Percentiles rank a stretch among this genome's conserved stretches.
phyloP scores from a whole-genome alignment of 2,797 vertebrate species.

The Meda fulgida region DNA sequence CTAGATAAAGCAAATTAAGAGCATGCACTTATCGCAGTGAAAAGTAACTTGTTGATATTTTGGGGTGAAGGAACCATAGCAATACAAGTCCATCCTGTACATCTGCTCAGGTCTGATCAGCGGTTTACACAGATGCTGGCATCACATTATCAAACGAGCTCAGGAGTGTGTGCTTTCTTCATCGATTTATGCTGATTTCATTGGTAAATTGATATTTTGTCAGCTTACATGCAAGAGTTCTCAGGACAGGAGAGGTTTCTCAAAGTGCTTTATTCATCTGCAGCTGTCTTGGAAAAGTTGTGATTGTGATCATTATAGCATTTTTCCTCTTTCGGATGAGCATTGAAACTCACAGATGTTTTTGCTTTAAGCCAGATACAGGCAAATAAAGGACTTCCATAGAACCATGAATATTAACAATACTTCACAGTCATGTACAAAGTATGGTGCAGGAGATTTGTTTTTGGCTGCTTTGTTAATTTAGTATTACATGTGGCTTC shows the following conservation, averaged over 20 bases:
- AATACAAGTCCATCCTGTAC: slow-evolving; percentile 19
- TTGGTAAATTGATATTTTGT: background rate
- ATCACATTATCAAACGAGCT: slow-evolving; percentile 6
- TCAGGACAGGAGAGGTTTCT: slow-evolving; percentile 31
- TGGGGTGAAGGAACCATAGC: background rate
- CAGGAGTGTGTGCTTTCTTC: slow-evolving; percentile 20
- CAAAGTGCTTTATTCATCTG: slow-evolving; percentile 3
- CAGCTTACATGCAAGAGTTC: background rate
- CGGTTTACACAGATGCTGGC: slow-evolving; percentile 22
- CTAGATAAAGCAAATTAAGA: slow-evolving; percentile 3
- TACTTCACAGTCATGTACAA: slow-evolving; percentile 20
- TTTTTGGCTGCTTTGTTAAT: background rate
- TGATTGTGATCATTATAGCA: background rate
- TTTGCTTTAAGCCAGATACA: background rate
- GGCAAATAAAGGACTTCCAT: background rate
- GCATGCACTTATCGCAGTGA: background rate
- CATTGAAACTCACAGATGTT: background rate
- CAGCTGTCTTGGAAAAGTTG: background rate
- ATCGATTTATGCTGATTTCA: background rate
- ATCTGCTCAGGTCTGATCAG: slow-evolving; percentile 23
- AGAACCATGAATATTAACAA: slow-evolving; percentile 17
- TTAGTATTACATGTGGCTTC: background rate
- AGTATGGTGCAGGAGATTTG: background rate
- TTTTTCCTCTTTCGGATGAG: background rate
- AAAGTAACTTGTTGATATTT: background rate